These are phyloP conservation scores for Triops longicaudatus DNA, from an alignment of 1,140 invertebrate species.

Conservation along the genomic window DNA sequence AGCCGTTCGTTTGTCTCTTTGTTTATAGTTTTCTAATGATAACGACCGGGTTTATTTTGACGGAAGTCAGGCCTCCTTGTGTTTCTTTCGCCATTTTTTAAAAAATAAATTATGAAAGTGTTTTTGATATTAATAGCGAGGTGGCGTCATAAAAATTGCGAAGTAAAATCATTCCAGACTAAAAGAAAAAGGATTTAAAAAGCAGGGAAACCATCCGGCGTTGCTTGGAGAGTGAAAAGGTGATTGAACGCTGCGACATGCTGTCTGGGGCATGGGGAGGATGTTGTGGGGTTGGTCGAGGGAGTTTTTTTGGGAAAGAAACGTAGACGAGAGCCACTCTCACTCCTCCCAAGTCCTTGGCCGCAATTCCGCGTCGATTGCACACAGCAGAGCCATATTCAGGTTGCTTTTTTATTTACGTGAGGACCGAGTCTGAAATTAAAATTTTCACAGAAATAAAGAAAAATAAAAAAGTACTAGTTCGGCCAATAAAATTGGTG, in stretches of 20 bases:
- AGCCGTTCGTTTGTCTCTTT: too few relatives aligned
- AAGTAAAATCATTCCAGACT: not conserved
- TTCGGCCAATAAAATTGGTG: too few relatives aligned
- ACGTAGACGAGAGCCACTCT: slow-evolving; percentile 1
- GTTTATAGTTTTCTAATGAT: too few relatives aligned
- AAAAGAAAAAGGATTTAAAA: not conserved
- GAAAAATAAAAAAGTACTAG: not conserved
- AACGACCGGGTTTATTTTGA: too few relatives aligned
- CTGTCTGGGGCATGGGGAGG: not conserved
- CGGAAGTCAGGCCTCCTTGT: too few relatives aligned
- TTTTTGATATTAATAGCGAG: too few relatives aligned
- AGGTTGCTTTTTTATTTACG: not conserved
- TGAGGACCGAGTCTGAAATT: not conserved
- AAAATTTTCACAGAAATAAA: not conserved
- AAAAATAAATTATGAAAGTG: too few relatives aligned
- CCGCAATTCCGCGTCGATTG: slow-evolving; percentile 8
- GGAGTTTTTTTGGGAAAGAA: not conserved
- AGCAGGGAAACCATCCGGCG: not conserved
- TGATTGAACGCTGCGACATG: slow-evolving; percentile 11
- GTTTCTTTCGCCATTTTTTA: too few relatives aligned
- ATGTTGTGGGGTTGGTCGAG: too few relatives aligned
- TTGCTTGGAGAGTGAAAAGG: not conserved
- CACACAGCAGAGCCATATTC: not conserved
- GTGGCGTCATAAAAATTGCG: not conserved
- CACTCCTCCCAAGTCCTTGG: slow-evolving; percentile 3